phyloP scores from a whole-genome alignment of 1,140 invertebrate species.

The Tetragnatha versicolor region DNA sequence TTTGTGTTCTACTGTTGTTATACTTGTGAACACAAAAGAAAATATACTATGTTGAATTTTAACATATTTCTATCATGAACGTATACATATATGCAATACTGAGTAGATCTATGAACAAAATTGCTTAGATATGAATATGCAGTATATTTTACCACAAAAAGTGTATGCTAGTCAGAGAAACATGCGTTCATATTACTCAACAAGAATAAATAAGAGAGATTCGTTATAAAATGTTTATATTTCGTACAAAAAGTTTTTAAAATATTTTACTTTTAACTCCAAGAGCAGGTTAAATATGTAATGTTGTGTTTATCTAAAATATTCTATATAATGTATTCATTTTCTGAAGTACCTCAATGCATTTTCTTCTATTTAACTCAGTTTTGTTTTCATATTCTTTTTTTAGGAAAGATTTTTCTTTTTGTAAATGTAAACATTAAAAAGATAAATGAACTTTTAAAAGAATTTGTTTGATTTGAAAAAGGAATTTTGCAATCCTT shows the following conservation, averaged over 20 bases:
- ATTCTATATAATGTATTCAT: too few relatives aligned
- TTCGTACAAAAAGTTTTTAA: too few relatives aligned
- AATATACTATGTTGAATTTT: constrained; percentile 54
- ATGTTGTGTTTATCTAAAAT: constrained; percentile 1
- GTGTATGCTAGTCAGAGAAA: constrained; percentile 7
- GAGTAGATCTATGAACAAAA: constrained; percentile 52
- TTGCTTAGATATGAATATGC: constrained; percentile 38
- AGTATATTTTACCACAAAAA: constrained; percentile 48
- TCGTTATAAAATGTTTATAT: too few relatives aligned
- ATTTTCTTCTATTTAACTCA: not conserved
- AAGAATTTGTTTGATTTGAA: too few relatives aligned
- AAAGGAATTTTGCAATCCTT: too few relatives aligned
- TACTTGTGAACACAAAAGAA: constrained; percentile 32
- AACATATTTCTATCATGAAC: constrained; percentile 54
- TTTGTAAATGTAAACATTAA: too few relatives aligned
- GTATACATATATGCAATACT: constrained; percentile 49
- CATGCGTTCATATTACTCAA: too few relatives aligned
- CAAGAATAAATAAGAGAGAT: too few relatives aligned
- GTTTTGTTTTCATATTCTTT: too few relatives aligned
- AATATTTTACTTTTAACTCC: not conserved
- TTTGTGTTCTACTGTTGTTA: constrained; percentile 39
- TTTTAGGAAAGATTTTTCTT: too few relatives aligned
- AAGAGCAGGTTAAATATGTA: constrained; percentile 52
- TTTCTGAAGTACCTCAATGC: not conserved
- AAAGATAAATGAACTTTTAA: too few relatives aligned